Conservation (phyloP, 2,797 vertebrate species). For the Poeciliopsis infans region DNA sequence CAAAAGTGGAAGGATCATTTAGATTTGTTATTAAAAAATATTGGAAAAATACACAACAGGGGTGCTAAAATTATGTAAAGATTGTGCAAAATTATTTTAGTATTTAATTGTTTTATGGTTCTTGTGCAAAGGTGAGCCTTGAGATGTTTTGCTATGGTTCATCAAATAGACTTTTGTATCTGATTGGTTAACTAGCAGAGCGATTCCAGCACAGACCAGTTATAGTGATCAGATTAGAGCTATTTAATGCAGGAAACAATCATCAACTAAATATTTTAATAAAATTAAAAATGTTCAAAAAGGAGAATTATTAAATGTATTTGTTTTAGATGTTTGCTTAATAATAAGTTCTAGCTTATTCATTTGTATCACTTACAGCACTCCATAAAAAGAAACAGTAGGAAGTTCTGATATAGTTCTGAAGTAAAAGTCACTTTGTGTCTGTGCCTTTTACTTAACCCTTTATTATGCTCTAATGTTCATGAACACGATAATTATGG, state of each 20-base stretch:
- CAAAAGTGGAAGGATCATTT: not conserved
- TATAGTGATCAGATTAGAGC: not conserved
- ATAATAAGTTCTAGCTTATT: not conserved
- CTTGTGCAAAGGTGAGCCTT: not conserved
- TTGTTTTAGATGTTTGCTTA: not conserved
- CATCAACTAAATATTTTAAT: not conserved
- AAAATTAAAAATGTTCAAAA: not conserved
- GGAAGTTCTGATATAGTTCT: not conserved
- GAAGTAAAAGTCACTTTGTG: constrained; percentile 4
- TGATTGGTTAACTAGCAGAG: not conserved
- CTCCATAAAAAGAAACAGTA: constrained; percentile 2
- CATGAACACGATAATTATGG: constrained; percentile 15
- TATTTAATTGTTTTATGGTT: not conserved
- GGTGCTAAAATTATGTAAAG: not conserved
- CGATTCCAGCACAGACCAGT: not conserved
- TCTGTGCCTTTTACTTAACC: constrained; percentile 11
- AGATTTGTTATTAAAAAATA: not conserved
- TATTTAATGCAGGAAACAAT: not conserved
- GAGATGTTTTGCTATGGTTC: not conserved
- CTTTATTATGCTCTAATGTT: constrained; percentile 13
- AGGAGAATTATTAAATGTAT: not conserved
- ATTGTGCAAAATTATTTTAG: not conserved
- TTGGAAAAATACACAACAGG: too few relatives aligned
- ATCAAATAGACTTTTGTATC: not conserved
- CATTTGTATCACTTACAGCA: not conserved